Conservation (phyloP, 1,140 invertebrate species). For the Zaprionus davidi region DNA sequence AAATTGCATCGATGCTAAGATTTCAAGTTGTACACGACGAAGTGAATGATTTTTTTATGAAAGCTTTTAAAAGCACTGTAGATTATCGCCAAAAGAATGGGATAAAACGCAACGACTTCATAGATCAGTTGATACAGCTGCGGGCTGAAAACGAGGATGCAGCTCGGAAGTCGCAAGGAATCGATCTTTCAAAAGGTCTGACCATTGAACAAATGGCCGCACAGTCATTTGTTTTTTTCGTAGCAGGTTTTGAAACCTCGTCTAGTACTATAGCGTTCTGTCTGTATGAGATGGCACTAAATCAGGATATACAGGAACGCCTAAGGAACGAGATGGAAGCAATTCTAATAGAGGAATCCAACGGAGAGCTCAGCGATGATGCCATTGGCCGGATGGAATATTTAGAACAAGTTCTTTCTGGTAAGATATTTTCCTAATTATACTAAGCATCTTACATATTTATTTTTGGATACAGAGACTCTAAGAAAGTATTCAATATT, state of each 20-base stretch:
- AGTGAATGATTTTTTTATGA: slow-evolving; percentile 81
- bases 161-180: slow-evolving; percentile 40
- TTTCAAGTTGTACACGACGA: slow-evolving; percentile 68
- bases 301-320: slow-evolving; percentile 85
- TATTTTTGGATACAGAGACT: slow-evolving; percentile 65
- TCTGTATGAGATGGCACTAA: slow-evolving; percentile 78
- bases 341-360: slow-evolving; percentile 35
- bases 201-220: slow-evolving; percentile 76
- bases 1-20: slow-evolving; percentile 47
- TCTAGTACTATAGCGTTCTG: slow-evolving; percentile 84
- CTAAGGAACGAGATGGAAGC: slow-evolving; percentile 84
- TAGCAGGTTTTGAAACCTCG: slow-evolving; percentile 80
- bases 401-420: slow-evolving; percentile 77
- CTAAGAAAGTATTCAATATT: slow-evolving; percentile 85
- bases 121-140: slow-evolving; percentile 82
- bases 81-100: slow-evolving; percentile 81
- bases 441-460: not conserved
- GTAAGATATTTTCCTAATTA: slow-evolving; percentile 37
- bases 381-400: slow-evolving; percentile 73
- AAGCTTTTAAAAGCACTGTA: slow-evolving; percentile 75
- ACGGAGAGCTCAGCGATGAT: slow-evolving; percentile 72
- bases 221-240: slow-evolving; percentile 76
- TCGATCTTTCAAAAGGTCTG: slow-evolving; percentile 60
- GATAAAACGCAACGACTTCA: slow-evolving; percentile 83
- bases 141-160: slow-evolving; percentile 51